Conservation (phyloP, 2,888 invertebrate species). For the Eristalis pertinax region DNA sequence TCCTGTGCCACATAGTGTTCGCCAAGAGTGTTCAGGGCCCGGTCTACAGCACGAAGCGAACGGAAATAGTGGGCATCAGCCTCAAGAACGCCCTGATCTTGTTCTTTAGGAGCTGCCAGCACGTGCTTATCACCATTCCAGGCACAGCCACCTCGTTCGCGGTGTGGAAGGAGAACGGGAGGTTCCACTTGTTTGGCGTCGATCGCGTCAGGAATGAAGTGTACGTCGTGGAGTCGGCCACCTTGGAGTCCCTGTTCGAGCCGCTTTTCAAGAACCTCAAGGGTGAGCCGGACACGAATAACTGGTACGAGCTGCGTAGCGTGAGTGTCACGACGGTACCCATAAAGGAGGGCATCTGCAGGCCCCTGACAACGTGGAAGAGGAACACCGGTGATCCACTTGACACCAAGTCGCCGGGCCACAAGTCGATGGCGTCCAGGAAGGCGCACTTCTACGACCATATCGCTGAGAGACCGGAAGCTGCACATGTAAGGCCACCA, state of each 20-base stretch:
- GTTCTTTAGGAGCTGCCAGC: slow-evolving; percentile 51
- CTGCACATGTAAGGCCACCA: background rate
- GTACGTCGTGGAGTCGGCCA: slow-evolving; percentile 15
- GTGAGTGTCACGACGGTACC: slow-evolving; percentile 47
- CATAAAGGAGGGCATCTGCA: slow-evolving; percentile 48
- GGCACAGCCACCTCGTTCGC: slow-evolving; percentile 43
- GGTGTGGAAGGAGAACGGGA: slow-evolving; percentile 69
- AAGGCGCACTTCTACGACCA: slow-evolving; percentile 30
- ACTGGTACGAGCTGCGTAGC: slow-evolving; percentile 67
- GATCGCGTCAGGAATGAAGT: slow-evolving; percentile 19
- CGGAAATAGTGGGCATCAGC: slow-evolving; percentile 54
- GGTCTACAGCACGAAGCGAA: slow-evolving; percentile 28
- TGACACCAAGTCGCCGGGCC: background rate
- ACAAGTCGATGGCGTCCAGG: background rate
- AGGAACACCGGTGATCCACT: background rate
- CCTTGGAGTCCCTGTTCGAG: background rate
- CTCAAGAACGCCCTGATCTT: slow-evolving; percentile 43
- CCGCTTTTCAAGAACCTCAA: background rate
- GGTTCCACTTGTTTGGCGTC: slow-evolving; percentile 63
- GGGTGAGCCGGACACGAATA: slow-evolving; percentile 27
- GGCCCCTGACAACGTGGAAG: background rate
- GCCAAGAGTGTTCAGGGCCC: slow-evolving; percentile 67
- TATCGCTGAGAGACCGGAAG: slow-evolving; percentile 26
- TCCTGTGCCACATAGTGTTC: slow-evolving; percentile 58
- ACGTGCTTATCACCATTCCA: slow-evolving; percentile 46